Percentiles rank a stretch among this genome's conserved stretches.
Conservation (phyloP, 2,888 invertebrate genomes). For the Miltochrista miniata region DNA sequence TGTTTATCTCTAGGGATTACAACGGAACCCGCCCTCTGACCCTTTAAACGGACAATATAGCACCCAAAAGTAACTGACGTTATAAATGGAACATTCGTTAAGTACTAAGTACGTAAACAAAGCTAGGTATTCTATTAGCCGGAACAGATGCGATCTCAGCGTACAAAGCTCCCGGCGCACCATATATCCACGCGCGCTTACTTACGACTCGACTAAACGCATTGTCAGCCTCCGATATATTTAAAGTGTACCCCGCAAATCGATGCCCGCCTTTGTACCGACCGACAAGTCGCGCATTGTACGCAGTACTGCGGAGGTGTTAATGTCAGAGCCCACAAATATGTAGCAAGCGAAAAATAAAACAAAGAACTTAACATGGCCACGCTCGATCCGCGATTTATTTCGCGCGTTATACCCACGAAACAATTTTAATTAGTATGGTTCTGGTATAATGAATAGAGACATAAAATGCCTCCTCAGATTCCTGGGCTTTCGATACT, state of each 20-base stretch:
- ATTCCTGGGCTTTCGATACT: constrained; percentile 51
- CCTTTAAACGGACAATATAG: background rate
- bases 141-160: constrained; percentile 63
- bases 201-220: constrained; percentile 53
- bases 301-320: constrained; percentile 49
- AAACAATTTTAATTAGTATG: constrained; percentile 74
- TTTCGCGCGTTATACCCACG: constrained; percentile 54
- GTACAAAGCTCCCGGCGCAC: constrained; percentile 57
- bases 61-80: constrained; percentile 11
- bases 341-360: constrained; percentile 63
- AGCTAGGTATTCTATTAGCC: constrained; percentile 58
- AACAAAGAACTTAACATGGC: constrained; percentile 48
- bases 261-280: constrained; percentile 60
- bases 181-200: constrained; percentile 60
- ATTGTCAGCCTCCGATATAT: constrained; percentile 60
- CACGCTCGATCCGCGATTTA: constrained; percentile 54
- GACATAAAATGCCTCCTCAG: constrained; percentile 58
- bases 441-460: constrained; percentile 66
- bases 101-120: constrained; percentile 42
- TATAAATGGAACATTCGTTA: constrained; percentile 35
- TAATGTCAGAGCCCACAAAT: constrained; percentile 63
- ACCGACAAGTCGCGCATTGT: constrained; percentile 57
- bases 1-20: background rate
- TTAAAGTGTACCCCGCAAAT: constrained; percentile 66
- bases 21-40: background rate